phyloP scores from a whole-genome alignment of 2,888 invertebrate species.

The Ophraella communa region DNA sequence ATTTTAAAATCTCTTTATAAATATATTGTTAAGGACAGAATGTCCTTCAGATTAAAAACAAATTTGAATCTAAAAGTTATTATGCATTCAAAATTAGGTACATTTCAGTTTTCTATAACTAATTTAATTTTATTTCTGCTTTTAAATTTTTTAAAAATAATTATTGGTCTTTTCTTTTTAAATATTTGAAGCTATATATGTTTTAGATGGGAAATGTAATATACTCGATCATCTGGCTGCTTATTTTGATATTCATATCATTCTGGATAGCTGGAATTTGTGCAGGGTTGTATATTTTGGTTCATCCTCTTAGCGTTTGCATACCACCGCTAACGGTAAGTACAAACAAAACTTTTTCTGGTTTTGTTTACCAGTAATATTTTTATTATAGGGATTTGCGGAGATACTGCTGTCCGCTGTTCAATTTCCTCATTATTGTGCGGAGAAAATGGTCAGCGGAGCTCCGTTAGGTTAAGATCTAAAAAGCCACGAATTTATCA shows the following conservation, averaged over 20 bases:
- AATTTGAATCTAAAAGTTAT: no score
- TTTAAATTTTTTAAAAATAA: no score
- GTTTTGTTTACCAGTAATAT: no score
- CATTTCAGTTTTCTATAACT: no score
- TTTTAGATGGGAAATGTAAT: slow-evolving; percentile 71
- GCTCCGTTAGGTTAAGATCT: slow-evolving; percentile 33
- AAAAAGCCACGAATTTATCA: background rate
- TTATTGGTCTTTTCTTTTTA: no score
- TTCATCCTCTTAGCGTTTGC: slow-evolving; percentile 73
- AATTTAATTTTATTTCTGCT: no score
- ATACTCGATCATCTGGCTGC: slow-evolving; percentile 73
- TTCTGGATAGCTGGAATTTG: slow-evolving; percentile 74
- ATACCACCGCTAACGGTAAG: slow-evolving; percentile 72
- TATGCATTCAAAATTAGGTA: no score
- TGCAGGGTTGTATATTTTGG: slow-evolving; percentile 71
- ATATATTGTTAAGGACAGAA: no score
- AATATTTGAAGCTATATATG: no score
- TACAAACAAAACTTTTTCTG: no score
- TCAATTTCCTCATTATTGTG: slow-evolving; percentile 76
- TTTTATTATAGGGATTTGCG: slow-evolving; percentile 66
- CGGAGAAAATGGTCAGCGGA: slow-evolving; percentile 68
- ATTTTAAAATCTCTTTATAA: no score
- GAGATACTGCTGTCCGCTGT: slow-evolving; percentile 71
- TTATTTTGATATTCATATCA: slow-evolving; percentile 71
- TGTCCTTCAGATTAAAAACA: no score